phyloP scores from a whole-genome alignment of 2,113 vertebrate genomes.

The Nanorana parkeri region DNA sequence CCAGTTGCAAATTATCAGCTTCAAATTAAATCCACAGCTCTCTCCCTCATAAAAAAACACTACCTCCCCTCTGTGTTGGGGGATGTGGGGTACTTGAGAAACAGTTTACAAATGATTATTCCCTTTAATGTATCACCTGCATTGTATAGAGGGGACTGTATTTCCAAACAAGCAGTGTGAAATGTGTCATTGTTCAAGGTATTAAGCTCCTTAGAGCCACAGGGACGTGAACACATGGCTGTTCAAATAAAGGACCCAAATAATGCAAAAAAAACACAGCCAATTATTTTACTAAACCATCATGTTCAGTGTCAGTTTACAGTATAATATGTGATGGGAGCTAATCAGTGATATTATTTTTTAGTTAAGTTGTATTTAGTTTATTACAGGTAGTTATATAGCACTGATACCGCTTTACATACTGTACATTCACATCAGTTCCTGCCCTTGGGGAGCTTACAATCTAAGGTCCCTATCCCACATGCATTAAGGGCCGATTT shows the following conservation, averaged over 20 bases:
- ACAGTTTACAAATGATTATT: constrained; percentile 51
- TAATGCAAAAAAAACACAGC: background rate
- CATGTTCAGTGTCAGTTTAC: too few relatives aligned
- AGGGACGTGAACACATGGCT: constrained; percentile 16
- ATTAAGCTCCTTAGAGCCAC: constrained; percentile 44
- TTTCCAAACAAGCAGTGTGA: constrained; percentile 37
- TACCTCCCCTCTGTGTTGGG: constrained; percentile 48
- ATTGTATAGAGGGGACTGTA: constrained; percentile 38
- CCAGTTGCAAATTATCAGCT: constrained; percentile 95
- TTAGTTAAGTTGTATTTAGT: too few relatives aligned
- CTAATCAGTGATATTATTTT: too few relatives aligned
- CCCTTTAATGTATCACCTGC: constrained; percentile 36
- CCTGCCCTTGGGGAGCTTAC: too few relatives aligned
- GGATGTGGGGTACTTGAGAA: constrained; percentile 34
- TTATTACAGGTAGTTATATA: too few relatives aligned
- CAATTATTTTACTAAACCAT: background rate
- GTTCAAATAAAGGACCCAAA: background rate
- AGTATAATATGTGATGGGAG: too few relatives aligned
- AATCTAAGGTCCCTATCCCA: too few relatives aligned
- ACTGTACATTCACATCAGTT: too few relatives aligned
- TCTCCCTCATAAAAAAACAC: constrained; percentile 73
- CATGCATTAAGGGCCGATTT: too few relatives aligned
- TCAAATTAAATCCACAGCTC: constrained; percentile 92
- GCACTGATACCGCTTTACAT: too few relatives aligned
- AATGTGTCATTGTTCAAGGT: constrained; percentile 46